phyloP scores from a whole-genome alignment of 2,888 invertebrate species.

The Drosophila greeni region DNA sequence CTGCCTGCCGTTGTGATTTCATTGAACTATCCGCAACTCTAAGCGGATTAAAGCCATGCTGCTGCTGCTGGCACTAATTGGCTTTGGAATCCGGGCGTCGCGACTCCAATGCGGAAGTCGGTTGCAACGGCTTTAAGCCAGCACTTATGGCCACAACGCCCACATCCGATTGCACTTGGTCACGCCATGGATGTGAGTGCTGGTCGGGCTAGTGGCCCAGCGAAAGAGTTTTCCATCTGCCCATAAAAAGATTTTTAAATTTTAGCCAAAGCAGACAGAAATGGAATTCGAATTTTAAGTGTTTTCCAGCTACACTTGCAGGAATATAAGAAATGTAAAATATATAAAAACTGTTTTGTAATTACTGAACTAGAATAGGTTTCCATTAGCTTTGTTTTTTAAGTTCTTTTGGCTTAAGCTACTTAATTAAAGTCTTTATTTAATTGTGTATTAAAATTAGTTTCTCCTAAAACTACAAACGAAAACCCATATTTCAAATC shows the following conservation, averaged over 20 bases:
- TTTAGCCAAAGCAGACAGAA: background rate
- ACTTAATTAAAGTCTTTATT: background rate
- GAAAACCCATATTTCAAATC: background rate
- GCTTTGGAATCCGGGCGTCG: constrained; percentile 39
- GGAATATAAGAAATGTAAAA: background rate
- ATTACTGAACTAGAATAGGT: background rate
- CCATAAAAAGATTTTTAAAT: constrained; percentile 4
- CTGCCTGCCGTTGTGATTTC: constrained; percentile 7
- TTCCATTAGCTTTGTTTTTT: background rate
- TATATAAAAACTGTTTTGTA: no score
- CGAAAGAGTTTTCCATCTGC: constrained; percentile 5
- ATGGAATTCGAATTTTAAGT: constrained; percentile 29
- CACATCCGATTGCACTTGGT: constrained; percentile 52
- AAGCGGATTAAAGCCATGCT: constrained; percentile 32
- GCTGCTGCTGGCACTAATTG: constrained; percentile 49
- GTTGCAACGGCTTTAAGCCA: constrained; percentile 21
- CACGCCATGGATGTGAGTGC: constrained; percentile 47
- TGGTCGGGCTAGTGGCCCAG: constrained; percentile 1
- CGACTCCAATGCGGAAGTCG: constrained; percentile 47
- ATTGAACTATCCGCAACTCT: constrained; percentile 17
- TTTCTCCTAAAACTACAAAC: background rate
- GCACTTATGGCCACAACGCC: constrained; percentile 41
- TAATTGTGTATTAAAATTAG: background rate
- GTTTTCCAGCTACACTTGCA: constrained; percentile 13
- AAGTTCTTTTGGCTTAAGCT: background rate